A percentile compares a stretch with the other conserved stretches of the same genome.
Evolutionary conservation across 2,113 vertebrate genomes (phyloP).

Genomic region (Psephotus haematonotus): DNA sequence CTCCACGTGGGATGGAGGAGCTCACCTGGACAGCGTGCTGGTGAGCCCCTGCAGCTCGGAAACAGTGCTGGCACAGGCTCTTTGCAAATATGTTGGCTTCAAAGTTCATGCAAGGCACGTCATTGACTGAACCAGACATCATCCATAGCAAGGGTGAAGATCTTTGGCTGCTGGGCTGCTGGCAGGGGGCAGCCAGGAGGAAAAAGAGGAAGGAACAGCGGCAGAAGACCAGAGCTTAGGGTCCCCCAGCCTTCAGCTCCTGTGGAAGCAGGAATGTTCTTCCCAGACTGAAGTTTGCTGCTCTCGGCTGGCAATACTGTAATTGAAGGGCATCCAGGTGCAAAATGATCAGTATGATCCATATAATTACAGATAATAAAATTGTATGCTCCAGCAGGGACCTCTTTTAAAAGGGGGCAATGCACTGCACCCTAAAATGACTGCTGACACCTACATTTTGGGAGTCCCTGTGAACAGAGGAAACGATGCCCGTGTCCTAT

Average conservation of each 20-base stretch:
- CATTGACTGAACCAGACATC: slow-evolving; percentile 74
- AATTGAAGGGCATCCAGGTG: neutral
- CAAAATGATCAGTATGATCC: neutral
- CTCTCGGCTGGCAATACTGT: neutral
- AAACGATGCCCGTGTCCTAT: neutral
- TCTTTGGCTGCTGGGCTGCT: neutral
- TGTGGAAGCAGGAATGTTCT: slow-evolving; percentile 19
- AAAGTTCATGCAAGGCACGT: slow-evolving; percentile 76
- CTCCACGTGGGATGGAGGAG: neutral
- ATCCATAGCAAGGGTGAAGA: slow-evolving; percentile 25
- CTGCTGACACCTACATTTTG: neutral
- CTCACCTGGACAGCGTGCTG: slow-evolving; percentile 67
- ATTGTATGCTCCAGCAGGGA: neutral
- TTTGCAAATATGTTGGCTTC: slow-evolving; percentile 85
- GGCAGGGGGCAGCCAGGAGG: neutral
- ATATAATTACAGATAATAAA: neutral
- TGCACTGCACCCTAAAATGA: neutral
- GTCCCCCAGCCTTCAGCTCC: neutral
- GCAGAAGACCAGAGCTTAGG: neutral
- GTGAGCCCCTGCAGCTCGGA: slow-evolving; percentile 77
- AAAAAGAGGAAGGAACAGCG: neutral
- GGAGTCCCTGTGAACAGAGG: neutral
- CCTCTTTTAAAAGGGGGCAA: neutral
- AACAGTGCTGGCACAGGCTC: slow-evolving; percentile 84
- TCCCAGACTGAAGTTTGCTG: neutral